Evolutionary conservation across 1,140 invertebrate species (phyloP).

Genomic region (Phenacoccus solenopsis): DNA sequence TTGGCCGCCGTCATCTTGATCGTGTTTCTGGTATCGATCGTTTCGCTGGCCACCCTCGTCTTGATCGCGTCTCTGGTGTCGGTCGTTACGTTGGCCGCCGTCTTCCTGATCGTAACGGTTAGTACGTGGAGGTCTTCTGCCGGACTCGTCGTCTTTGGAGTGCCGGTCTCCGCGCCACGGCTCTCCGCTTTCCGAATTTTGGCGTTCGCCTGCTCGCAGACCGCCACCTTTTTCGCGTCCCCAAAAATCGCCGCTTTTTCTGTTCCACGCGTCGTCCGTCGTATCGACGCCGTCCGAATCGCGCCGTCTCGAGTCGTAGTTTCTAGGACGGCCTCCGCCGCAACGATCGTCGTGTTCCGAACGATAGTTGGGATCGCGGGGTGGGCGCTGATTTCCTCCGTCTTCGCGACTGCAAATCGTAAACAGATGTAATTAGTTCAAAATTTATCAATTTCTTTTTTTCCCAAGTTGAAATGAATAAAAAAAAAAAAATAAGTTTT

Average conservation of each 20-base stretch:
- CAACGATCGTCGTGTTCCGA: not conserved
- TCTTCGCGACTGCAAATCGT: not conserved
- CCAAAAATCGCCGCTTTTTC: not conserved
- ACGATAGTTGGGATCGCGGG: not conserved
- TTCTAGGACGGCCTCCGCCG: not conserved
- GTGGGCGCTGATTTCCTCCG: not conserved
- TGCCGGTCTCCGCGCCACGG: not conserved
- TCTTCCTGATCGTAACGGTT: too few species aligned
- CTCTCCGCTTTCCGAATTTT: not conserved
- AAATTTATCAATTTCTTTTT: too few species aligned
- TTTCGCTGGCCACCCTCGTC: not conserved
- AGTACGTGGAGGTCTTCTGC: too few species aligned
- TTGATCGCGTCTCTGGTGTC: not conserved
- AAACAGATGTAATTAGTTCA: too few species aligned
- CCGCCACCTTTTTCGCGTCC: not conserved
- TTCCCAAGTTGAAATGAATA: too few species aligned
- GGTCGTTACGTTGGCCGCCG: not conserved
- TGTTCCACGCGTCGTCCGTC: not conserved
- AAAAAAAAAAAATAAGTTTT: too few species aligned
- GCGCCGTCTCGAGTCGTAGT: not conserved
- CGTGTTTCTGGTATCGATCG: not conserved
- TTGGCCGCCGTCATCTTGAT: too few species aligned
- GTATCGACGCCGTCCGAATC: not conserved
- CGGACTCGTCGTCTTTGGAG: not conserved
- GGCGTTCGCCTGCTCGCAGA: not conserved